Evolutionary conservation across 2,888 invertebrate species (phyloP).

Genomic region (Coelopa pilipes): DNA sequence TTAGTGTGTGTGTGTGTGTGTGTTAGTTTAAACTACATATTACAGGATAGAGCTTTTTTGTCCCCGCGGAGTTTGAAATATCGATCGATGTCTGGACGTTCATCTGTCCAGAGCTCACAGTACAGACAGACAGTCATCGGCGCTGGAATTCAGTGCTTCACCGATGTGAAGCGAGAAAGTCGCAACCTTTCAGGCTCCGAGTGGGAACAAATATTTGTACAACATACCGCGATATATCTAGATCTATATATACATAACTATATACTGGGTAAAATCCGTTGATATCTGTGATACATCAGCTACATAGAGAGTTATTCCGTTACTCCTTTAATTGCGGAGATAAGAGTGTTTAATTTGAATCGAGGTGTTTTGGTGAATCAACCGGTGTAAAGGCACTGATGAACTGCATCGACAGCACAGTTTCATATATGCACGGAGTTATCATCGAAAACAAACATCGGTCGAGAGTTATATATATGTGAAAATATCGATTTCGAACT

Average conservation of each 20-base stretch:
- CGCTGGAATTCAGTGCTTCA: slow-evolving; percentile 10
- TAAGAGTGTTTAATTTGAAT: slow-evolving; percentile 38
- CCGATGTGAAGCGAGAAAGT: slow-evolving; percentile 8
- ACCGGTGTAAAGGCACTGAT: not conserved
- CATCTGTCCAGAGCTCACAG: not conserved
- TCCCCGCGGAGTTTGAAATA: slow-evolving; percentile 1
- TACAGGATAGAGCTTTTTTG: not conserved
- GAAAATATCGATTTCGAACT: too few relatives aligned
- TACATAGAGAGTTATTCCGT: not conserved
- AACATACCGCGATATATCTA: not conserved
- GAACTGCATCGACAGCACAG: slow-evolving; percentile 11
- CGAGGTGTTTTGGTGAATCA: slow-evolving; percentile 11
- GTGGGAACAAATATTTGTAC: slow-evolving; percentile 17
- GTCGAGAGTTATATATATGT: too few relatives aligned
- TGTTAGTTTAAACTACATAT: not conserved
- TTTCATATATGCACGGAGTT: not conserved
- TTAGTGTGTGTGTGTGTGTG: not conserved
- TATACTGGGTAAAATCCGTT: not conserved
- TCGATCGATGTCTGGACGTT: slow-evolving; percentile 8
- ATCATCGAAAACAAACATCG: too few relatives aligned
- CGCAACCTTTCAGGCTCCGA: slow-evolving; percentile 6
- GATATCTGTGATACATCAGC: not conserved
- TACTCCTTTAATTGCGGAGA: slow-evolving; percentile 7
- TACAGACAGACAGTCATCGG: too few relatives aligned
- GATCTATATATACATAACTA: not conserved